Percentiles rank a stretch among this genome's conserved stretches.
phyloP scores from a whole-genome alignment of 2,797 vertebrate genomes.

The Sebastes minor region DNA sequence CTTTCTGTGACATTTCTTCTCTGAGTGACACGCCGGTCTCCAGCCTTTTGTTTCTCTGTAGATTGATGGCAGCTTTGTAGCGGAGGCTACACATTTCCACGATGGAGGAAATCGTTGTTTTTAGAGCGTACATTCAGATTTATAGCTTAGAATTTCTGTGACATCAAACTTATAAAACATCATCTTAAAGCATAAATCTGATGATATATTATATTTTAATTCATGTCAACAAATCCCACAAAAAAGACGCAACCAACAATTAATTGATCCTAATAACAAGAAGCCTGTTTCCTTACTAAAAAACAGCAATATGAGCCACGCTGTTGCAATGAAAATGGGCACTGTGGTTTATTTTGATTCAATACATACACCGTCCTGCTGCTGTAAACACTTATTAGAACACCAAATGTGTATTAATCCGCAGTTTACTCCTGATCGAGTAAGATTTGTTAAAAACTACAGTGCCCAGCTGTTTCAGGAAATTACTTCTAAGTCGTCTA shows the following conservation, averaged over 20 bases:
- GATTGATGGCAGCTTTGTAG: slow-evolving; percentile 60
- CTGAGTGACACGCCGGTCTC: slow-evolving; percentile 62
- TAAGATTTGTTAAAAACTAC: neutral
- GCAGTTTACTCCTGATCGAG: neutral
- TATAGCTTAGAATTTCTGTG: neutral
- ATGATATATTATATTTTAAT: neutral
- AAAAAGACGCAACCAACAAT: neutral
- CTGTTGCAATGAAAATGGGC: fast-evolving
- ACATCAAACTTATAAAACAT: neutral
- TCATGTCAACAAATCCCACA: neutral
- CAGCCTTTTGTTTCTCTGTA: slow-evolving; percentile 59
- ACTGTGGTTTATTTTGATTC: neutral
- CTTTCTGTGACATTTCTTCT: slow-evolving; percentile 64
- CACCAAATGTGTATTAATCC: neutral
- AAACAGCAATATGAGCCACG: neutral
- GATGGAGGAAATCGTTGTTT: slow-evolving; percentile 20
- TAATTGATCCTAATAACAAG: neutral
- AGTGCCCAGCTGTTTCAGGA: neutral
- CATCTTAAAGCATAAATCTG: neutral
- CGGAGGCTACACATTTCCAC: slow-evolving; percentile 16
- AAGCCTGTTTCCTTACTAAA: neutral
- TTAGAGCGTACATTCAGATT: slow-evolving; percentile 6
- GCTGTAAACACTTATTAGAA: neutral
- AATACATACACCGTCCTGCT: neutral
- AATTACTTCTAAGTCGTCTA: neutral